Percentiles rank a stretch among this genome's conserved stretches.
phyloP scores from a whole-genome alignment of 2,888 invertebrate species.

The Rotaria sp. region DNA sequence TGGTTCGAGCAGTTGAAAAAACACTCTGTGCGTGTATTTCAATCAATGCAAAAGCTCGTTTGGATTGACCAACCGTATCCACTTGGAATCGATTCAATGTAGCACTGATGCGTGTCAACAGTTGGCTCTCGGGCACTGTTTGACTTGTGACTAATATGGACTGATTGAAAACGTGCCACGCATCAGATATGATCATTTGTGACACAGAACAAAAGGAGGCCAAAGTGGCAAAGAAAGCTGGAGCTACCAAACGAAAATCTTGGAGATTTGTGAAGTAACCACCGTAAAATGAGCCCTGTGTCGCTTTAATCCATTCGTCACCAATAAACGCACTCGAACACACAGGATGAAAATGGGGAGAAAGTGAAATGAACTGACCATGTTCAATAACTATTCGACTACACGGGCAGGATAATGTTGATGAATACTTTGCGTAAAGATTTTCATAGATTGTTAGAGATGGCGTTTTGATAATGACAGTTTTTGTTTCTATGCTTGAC shows the following conservation, averaged over 20 bases:
- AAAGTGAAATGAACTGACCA: neutral
- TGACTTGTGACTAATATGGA: neutral
- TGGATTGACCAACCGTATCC: neutral
- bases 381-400: neutral
- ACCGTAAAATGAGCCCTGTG: no score
- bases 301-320: neutral
- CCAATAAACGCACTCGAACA: neutral
- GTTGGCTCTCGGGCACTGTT: neutral
- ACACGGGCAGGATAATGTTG: neutral
- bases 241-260: neutral
- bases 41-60: neutral
- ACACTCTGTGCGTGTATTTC: fast-evolving
- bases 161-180: neutral
- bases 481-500: neutral
- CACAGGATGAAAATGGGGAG: neutral
- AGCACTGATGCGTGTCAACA: neutral
- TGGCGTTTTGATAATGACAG: neutral
- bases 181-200: neutral
- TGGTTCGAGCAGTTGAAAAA: neutral
- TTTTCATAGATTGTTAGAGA: neutral
- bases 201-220: neutral
- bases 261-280: no score
- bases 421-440: neutral
- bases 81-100: neutral
- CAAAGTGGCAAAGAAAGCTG: neutral